Percentiles rank a stretch among this genome's conserved stretches.
Evolutionary conservation across 2,113 vertebrate species (phyloP).

Genomic region (Heterochromis multidens): DNA sequence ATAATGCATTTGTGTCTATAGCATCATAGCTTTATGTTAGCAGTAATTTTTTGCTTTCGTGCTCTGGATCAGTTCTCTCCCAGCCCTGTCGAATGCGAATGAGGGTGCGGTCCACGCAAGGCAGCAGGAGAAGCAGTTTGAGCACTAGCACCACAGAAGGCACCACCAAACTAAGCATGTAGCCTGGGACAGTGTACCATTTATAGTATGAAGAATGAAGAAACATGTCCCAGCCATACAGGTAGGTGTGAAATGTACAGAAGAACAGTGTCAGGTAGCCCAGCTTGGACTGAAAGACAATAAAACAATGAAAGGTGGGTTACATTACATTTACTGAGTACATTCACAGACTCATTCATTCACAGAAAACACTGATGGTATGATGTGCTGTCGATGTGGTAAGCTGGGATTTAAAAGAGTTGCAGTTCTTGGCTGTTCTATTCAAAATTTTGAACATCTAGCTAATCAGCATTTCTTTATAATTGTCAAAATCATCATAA

Average conservation of each 20-base stretch:
- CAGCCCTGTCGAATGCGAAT: constrained; percentile 88
- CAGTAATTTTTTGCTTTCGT: constrained; percentile 26
- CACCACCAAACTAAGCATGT: constrained; percentile 83
- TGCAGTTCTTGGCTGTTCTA: too few relatives aligned
- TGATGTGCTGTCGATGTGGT: background rate
- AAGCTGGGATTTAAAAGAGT: too few relatives aligned
- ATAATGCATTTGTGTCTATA: background rate
- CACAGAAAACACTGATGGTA: background rate
- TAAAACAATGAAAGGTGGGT: background rate
- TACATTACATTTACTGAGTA: background rate
- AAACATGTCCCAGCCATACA: constrained; percentile 85
- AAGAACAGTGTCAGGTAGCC: constrained; percentile 86
- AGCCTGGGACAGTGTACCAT: constrained; percentile 84
- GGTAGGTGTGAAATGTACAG: constrained; percentile 84
- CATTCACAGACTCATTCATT: background rate
- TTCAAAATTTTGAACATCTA: too few relatives aligned
- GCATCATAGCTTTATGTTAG: constrained; percentile 17
- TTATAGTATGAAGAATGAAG: constrained; percentile 68
- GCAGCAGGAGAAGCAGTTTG: constrained; percentile 83
- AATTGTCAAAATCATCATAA: too few relatives aligned
- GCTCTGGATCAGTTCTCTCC: constrained; percentile 74
- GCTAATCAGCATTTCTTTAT: too few relatives aligned
- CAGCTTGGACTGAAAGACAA: constrained; percentile 84
- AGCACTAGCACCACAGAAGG: constrained; percentile 83
- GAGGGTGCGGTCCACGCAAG: constrained; percentile 83